Evolutionary conservation across 2,113 vertebrate genomes (phyloP), one percentile per base, ranked within the genome.

Genomic region (Sminthopsis crassicaudata): DNA sequence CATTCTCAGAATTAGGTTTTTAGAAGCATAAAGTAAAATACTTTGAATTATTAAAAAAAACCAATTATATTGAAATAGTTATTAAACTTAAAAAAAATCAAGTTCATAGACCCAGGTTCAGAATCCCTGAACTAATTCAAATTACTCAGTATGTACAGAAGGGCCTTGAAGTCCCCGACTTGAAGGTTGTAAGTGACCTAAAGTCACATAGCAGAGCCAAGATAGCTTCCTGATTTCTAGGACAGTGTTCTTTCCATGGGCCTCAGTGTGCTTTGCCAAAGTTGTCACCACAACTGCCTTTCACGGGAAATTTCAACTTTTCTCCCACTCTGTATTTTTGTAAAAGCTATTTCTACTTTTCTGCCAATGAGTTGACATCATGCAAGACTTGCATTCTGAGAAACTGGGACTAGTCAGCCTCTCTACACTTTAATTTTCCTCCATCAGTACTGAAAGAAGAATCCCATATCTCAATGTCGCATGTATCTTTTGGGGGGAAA

Each of bases 371-470:
- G 42, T 42, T 84, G 53, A 55, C 52, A 55, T 22, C 46, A 89
- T 11, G 91, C 57, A 90, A 93, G 88, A 92, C 53, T 46, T 67
- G 46, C 51, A 36, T 46, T 90, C n/a, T 42, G 92, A 94, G 95
- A 48, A 46, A 53, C 36, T 26, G 88, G 76, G 51, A 26, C 60
- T 51, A 0, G 53, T 93, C 67, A 46, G 14, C 25, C 14, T 48
- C 0, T 52, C 7, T 53, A 90, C 16, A n/a, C 51, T 24, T 50
- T 53, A 42, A 53, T 5, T 0, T 46, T 26, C 76, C 91, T 91
- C 92, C 60, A 46, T 76, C 54, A 90, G 48, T 93, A 22, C 60
- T 88, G 76, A 91, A 53, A 4, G 16, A 67, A 76, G 23, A 54
- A 0, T 12, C 51, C 76, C 46, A 0, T 10, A 0, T 8, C n/a